Evolutionary conservation across 2,797 vertebrate genomes (phyloP), one percentile per base, ranked within the genome.

Genomic region (Cheirogaleus major): DNA sequence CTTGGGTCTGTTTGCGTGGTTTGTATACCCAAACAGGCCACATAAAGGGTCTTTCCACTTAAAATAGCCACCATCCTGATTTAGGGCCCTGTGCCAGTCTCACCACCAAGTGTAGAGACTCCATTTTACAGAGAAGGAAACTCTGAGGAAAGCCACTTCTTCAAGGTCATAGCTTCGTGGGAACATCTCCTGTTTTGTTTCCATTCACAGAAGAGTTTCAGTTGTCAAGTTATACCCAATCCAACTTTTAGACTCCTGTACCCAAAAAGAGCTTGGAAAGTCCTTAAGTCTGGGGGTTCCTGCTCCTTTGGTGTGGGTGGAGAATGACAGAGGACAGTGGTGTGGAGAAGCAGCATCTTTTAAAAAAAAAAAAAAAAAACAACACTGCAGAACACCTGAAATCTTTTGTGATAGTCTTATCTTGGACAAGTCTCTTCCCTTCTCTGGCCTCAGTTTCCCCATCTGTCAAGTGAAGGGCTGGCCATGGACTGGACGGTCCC

Each of bases 121-220:
- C 59, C 63, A 17, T 67, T 69, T 92, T 79, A 94, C 10, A 59
- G 30, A 86, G 57, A 88, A 86, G 84, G 91, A 96, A 92, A 95
- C 43, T 84, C 88, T 27, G 22, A 85, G 70, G 48, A 88, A 88
- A 79, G 69, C 32, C 59, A 92, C 78, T 93, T 95, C 76, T 75
- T 78, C 93, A 96, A 96, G 91, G 85, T 92, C 82, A 84, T 1
- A 45, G 70, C 65, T 80, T 91, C 10, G 25, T 43, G 82, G 67
- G 73, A 76, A 85, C 67, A 75, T 23, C 43, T 38, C 55, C 30
- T n/a, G 14, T 73, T 83, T 95, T 89, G 72, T 87, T 91, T 96
- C 70, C 73, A 92, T 91, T 93, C 86, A 87, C 65, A 76, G 84
- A 95, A 91, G 75, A 48, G 52, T 87, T 97, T 97, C 45, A 52